These are phyloP conservation scores for Gerris lacustris DNA, from an alignment of 2,888 invertebrate genomes.

Conservation along the genomic window DNA sequence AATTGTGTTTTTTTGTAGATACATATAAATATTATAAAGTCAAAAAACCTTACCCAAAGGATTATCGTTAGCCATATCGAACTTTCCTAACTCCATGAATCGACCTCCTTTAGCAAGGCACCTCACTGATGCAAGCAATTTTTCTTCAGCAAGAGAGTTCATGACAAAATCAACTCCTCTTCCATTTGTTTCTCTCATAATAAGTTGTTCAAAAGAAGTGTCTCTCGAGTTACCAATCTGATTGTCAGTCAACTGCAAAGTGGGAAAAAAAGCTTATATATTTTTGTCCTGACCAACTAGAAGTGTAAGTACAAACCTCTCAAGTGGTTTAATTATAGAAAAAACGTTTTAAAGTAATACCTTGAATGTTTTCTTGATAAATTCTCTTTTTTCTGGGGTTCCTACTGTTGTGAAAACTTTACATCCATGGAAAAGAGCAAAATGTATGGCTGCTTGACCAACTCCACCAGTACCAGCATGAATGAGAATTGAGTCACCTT, in stretches of 20 bases:
- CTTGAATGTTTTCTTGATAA: constrained; percentile 45
- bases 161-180: constrained; percentile 80
- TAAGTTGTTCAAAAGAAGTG: constrained; percentile 72
- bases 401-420: constrained; percentile 60
- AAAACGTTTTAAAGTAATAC: constrained; percentile 23
- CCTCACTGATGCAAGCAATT: constrained; percentile 57
- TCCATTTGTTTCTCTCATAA: constrained; percentile 66
- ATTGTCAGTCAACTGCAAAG: constrained; percentile 42
- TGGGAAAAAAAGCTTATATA: not conserved
- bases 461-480: constrained; percentile 58
- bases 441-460: constrained; percentile 64
- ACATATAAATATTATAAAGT: not conserved
- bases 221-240: constrained; percentile 82
- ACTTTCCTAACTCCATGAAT: constrained; percentile 79
- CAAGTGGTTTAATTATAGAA: no score
- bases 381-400: constrained; percentile 49
- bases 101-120: constrained; percentile 50
- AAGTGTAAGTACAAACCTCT: no score
- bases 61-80: constrained; percentile 58
- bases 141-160: constrained; percentile 86
- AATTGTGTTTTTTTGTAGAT: not conserved
- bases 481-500: constrained; percentile 40
- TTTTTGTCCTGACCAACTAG: no score
- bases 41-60: constrained; percentile 41
- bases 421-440: constrained; percentile 52